phyloP scores from a whole-genome alignment of 2,888 invertebrate species.

The Perizoma flavofasciatum region DNA sequence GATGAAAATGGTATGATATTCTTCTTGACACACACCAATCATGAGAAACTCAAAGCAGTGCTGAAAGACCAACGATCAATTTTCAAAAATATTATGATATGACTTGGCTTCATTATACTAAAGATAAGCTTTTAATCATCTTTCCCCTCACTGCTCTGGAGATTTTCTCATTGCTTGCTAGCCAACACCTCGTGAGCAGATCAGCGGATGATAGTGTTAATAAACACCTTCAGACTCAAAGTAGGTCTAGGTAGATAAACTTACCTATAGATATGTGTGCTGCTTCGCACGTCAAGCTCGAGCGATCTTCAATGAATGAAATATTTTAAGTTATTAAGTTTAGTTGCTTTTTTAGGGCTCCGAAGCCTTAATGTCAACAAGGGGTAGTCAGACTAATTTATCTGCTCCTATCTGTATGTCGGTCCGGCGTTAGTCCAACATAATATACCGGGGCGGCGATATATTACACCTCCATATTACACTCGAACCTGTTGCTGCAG shows the following conservation, averaged over 20 bases:
- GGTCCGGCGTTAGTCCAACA: too few relatives aligned
- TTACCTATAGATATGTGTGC: too few relatives aligned
- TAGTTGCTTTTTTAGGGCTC: too few relatives aligned
- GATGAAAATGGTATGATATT: conserved; percentile 56
- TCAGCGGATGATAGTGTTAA: neutral
- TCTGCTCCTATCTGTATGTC: too few relatives aligned
- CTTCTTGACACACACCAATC: neutral
- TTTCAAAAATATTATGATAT: neutral
- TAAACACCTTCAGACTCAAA: neutral
- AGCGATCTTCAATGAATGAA: neutral
- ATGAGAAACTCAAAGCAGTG: conserved; percentile 6
- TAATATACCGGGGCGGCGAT: too few relatives aligned
- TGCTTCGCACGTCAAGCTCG: neutral
- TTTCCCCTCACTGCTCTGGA: neutral
- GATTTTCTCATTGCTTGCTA: neutral
- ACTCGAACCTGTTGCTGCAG: too few relatives aligned
- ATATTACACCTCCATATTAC: too few relatives aligned
- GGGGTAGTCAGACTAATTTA: too few relatives aligned
- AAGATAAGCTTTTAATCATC: neutral
- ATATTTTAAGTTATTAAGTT: neutral
- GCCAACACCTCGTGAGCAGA: neutral
- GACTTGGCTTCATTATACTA: too few relatives aligned
- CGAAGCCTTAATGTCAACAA: too few relatives aligned
- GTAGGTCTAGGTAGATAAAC: too few relatives aligned
- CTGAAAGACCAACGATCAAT: neutral